A percentile compares a stretch with the other conserved stretches of the same genome.
These are phyloP conservation scores for Sarotherodon lohbergeri DNA, from an alignment of 2,113 vertebrate genomes.

Conservation along the genomic window DNA sequence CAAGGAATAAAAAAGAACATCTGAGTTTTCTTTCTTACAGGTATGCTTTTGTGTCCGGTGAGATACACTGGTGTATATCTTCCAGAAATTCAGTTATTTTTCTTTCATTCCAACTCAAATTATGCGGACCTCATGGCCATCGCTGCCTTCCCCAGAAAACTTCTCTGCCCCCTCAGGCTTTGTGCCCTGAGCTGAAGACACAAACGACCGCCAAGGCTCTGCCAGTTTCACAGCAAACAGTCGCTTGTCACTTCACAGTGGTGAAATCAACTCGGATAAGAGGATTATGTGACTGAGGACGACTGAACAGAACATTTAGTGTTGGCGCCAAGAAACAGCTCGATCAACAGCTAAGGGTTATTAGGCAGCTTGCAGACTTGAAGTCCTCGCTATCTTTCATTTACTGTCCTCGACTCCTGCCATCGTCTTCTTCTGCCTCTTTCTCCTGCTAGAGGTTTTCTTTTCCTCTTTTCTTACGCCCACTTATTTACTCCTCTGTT, in stretches of 20 bases:
- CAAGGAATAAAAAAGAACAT: not conserved
- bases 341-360: conserved; percentile 51
- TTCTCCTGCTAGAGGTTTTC: not conserved
- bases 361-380: conserved; percentile 35
- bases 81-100: not conserved
- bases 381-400: not conserved
- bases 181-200: not conserved
- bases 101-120: not conserved
- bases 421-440: not conserved
- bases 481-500: not conserved
- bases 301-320: conserved; percentile 54
- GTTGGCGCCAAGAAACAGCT: conserved; percentile 33
- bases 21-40: not conserved
- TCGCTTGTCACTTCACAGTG: conserved; percentile 7
- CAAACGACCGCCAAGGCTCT: not conserved
- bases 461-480: not conserved
- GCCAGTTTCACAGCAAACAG: conserved; percentile 18
- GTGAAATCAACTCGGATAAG: conserved; percentile 54
- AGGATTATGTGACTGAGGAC: conserved; percentile 46
- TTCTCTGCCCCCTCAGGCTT: not conserved
- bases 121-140: not conserved
- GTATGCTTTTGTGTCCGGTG: not conserved
- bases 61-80: not conserved
- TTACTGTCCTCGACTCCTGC: not conserved
- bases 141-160: not conserved